phyloP scores from a whole-genome alignment of 2,113 vertebrate genomes.

The Corythornis cristatus region DNA sequence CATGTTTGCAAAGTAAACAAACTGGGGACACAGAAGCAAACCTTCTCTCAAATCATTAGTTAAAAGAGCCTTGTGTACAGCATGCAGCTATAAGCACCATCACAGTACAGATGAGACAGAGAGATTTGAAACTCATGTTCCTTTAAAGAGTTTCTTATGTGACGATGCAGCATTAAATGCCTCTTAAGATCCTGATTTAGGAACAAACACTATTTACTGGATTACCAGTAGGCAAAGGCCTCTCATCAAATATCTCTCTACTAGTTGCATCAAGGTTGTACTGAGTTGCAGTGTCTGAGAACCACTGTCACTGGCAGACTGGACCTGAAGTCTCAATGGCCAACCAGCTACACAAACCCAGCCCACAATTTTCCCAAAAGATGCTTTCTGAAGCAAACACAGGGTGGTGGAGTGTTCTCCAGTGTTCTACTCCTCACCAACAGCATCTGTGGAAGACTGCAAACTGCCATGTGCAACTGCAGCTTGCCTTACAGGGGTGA shows the following conservation, averaged over 20 bases:
- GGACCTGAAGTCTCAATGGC: not conserved
- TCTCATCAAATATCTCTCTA: not conserved
- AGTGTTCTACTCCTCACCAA: not conserved
- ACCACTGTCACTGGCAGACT: not conserved
- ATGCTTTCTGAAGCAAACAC: not conserved
- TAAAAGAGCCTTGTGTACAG: not conserved
- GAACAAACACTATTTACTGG: not conserved
- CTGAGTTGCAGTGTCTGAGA: not conserved
- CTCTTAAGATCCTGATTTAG: not conserved
- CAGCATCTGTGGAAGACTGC: not conserved
- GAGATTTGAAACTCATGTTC: not conserved
- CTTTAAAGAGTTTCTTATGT: not conserved
- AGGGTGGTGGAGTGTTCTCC: not conserved
- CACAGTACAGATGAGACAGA: not conserved
- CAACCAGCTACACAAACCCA: not conserved
- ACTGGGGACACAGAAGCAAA: slow-evolving; percentile 1
- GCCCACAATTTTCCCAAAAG: not conserved
- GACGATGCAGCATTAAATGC: not conserved
- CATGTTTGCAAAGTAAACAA: slow-evolving; percentile 41
- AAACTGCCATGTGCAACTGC: not conserved
- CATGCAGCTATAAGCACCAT: not conserved
- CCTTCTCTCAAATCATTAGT: not conserved
- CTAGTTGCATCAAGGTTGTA: fast-evolving
- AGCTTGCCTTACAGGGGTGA: not conserved
- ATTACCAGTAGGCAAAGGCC: not conserved